These are phyloP conservation scores for Agonum fuliginosum DNA, from an alignment of 2,888 invertebrate genomes.

Conservation along the genomic window DNA sequence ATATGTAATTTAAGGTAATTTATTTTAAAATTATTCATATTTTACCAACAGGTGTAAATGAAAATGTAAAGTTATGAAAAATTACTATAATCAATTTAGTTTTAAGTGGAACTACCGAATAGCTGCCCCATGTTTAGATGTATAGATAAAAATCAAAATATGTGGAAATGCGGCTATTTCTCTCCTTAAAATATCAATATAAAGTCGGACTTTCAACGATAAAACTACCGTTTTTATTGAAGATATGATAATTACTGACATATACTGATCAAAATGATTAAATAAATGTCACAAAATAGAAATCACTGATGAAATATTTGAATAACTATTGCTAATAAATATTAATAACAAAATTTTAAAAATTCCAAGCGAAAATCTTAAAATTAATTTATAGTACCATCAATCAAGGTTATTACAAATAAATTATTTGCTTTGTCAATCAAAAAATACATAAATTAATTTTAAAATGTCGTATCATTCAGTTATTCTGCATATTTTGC, in stretches of 20 bases:
- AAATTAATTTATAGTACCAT: neutral
- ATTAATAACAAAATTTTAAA: conserved; percentile 26
- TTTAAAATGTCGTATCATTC: neutral
- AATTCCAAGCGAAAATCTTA: neutral
- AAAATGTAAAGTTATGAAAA: neutral
- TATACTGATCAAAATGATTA: conserved; percentile 29
- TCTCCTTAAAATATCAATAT: neutral
- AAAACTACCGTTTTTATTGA: conserved; percentile 15
- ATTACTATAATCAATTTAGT: neutral
- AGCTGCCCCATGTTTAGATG: neutral
- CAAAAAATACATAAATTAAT: conserved; percentile 19
- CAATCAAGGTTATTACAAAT: conserved; percentile 4
- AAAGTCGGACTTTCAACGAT: conserved; percentile 7
- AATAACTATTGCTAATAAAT: conserved; percentile 15
- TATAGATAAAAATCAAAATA: conserved; percentile 8
- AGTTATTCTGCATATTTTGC: neutral
- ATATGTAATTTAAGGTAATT: too few species aligned
- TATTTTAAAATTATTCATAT: too few species aligned
- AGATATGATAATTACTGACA: conserved; percentile 10
- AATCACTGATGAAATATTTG: conserved; percentile 31
- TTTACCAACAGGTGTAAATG: neutral
- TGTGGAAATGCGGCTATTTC: conserved; percentile 3
- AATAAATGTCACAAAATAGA: conserved; percentile 36
- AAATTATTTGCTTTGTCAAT: conserved; percentile 25
- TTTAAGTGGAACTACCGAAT: neutral